phyloP scores from a whole-genome alignment of 2,113 vertebrate species.

The Zeus faber region DNA sequence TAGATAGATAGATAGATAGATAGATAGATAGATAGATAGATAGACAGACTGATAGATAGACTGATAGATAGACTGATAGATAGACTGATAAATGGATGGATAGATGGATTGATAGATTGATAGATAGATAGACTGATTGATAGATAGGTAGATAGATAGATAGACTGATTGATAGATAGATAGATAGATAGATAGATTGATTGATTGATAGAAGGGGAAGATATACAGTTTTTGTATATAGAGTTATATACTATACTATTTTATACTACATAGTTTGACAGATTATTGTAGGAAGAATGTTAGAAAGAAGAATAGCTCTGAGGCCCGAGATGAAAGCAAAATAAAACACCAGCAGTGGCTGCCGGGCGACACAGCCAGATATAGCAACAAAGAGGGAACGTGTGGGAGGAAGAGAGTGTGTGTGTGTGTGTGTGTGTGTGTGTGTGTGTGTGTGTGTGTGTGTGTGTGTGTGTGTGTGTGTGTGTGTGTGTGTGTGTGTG shows the following conservation, averaged over 20 bases:
- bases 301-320: background rate
- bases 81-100: constrained; percentile 1
- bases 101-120: background rate
- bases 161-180: background rate
- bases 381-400: constrained; percentile 40
- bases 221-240: no score
- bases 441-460: background rate
- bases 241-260: no score
- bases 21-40: background rate
- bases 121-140: background rate
- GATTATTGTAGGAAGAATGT: no score
- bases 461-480: background rate
- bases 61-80: background rate
- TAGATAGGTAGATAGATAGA: background rate
- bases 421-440: constrained; percentile 14
- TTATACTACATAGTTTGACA: background rate
- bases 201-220: no score
- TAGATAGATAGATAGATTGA: no score
- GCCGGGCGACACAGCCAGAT: constrained; percentile 34
- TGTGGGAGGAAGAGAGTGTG: constrained; percentile 42
- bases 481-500: background rate
- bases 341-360: constrained; percentile 18
- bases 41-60: background rate
- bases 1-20: background rate
- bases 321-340: background rate